These are phyloP conservation scores for Nesoenas mayeri DNA, from an alignment of 2,113 vertebrate genomes.

Conservation along the genomic window DNA sequence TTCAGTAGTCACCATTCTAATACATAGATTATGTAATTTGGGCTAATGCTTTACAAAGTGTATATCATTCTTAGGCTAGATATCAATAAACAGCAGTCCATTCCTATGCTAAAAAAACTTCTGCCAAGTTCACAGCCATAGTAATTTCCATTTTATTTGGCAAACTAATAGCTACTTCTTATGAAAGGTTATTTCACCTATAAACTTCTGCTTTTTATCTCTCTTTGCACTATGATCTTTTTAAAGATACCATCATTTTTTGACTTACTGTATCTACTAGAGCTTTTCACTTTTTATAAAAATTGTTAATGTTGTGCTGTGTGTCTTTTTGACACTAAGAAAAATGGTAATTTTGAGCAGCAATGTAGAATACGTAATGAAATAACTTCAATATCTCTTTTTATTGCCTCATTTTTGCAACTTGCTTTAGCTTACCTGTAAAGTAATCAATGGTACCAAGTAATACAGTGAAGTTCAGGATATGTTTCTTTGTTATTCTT, in stretches of 20 bases:
- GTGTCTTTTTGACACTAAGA: conserved; percentile 10
- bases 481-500: background rate
- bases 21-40: background rate
- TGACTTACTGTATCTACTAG: background rate
- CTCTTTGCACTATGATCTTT: conserved; percentile 1
- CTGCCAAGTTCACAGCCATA: conserved; percentile 11
- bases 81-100: conserved; percentile 34
- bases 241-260: conserved; percentile 19
- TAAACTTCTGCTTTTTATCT: conserved; percentile 64
- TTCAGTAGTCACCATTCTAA: background rate
- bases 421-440: background rate
- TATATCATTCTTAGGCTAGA: conserved; percentile 7
- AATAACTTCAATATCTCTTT: background rate
- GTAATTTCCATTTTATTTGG: conserved; percentile 59
- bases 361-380: background rate
- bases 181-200: conserved; percentile 12
- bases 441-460: background rate
- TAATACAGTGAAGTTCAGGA: background rate
- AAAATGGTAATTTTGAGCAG: background rate
- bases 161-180: conserved; percentile 47
- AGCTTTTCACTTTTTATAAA: conserved; percentile 22
- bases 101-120: background rate
- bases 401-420: background rate
- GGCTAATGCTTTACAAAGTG: background rate
- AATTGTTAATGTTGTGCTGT: background rate